Percentiles rank a stretch among this genome's conserved stretches.
Evolutionary conservation across 37 sponge, comb jelly and placozoan species (phyloP).

Genomic region (Ephydatia muelleri): DNA sequence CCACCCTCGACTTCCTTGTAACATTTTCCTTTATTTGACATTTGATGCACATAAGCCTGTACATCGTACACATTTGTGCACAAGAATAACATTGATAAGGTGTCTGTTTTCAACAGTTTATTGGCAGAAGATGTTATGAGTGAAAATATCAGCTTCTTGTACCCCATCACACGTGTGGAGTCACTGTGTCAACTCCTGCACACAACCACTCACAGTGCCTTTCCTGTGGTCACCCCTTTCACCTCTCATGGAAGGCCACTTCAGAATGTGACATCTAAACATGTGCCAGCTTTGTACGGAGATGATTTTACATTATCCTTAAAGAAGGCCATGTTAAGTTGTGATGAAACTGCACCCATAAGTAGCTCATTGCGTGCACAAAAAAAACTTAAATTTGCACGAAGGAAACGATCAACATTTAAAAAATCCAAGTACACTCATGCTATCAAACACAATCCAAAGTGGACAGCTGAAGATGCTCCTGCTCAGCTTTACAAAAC

Average conservation of each 20-base stretch:
- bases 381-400: neutral
- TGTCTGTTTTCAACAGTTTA: slow-evolving; percentile 23
- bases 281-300: slow-evolving; percentile 14
- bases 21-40: neutral
- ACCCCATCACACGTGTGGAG: slow-evolving; percentile 63
- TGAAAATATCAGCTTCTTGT: slow-evolving; percentile 53
- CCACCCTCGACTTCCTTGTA: too few relatives aligned
- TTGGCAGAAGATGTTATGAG: slow-evolving; percentile 84
- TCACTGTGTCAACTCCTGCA: slow-evolving; percentile 51
- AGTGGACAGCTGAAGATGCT: too few relatives aligned
- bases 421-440: neutral
- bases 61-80: neutral
- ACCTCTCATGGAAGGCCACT: neutral
- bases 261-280: neutral
- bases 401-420: neutral
- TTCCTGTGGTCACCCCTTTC: slow-evolving; percentile 65
- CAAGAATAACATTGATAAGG: too few relatives aligned
- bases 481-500: neutral
- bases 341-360: neutral
- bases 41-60: neutral
- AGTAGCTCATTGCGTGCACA: neutral
- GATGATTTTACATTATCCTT: neutral
- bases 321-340: neutral
- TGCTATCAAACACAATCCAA: too few relatives aligned
- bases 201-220: slow-evolving; percentile 78